These are phyloP conservation scores for Neotoxoptera formosana DNA, from an alignment of 1,140 invertebrate genomes.

Conservation along the genomic window DNA sequence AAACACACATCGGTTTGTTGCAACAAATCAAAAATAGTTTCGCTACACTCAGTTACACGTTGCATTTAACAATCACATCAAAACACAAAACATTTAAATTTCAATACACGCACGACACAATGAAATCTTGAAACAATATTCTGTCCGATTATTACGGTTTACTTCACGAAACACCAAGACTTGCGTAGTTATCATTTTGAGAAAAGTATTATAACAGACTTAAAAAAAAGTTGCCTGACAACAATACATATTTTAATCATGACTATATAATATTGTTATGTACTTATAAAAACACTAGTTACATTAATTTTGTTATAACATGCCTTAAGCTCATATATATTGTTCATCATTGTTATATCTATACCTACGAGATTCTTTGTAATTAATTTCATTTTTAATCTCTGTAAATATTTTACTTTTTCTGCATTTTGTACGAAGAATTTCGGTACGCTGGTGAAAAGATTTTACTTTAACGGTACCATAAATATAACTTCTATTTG, in stretches of 20 bases:
- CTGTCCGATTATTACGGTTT: background rate
- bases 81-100: background rate
- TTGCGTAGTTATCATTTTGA: background rate
- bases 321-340: background rate
- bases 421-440: background rate
- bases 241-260: background rate
- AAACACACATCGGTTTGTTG: background rate
- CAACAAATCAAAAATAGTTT: background rate
- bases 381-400: background rate
- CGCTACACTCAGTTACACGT: background rate
- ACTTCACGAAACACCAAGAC: background rate
- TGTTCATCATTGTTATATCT: background rate
- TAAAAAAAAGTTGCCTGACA: background rate
- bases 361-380: background rate
- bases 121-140: background rate
- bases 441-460: background rate
- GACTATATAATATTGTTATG: background rate
- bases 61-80: background rate
- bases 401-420: conserved; percentile 13
- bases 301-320: background rate
- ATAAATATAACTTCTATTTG: background rate
- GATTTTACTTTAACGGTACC: background rate
- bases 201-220: background rate
- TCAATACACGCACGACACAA: background rate
- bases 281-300: background rate